Base-by-base conservation (phyloP, 2,797 vertebrate genomes). In the Sciurus carolinensis region DNA sequence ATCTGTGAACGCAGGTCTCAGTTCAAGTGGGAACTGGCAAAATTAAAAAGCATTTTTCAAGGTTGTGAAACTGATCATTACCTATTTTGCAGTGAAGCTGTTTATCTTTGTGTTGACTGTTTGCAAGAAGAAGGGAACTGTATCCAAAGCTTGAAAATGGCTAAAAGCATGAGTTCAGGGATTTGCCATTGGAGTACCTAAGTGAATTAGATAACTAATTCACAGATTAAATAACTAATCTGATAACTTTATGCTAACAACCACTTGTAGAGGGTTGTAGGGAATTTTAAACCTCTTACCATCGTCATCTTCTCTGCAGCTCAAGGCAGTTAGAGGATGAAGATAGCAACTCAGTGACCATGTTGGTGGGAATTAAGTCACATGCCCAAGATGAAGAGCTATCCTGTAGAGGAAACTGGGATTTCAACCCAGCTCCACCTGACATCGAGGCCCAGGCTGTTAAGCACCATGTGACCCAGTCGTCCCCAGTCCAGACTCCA, bases 111-210 rank as follows among this genome's bases (percentile, higher is more conserved):
- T 71, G 28, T 69, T 76, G 57, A 26, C 24, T 79, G 79, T 75
- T 91, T 67, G 3, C 47, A 52, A 50, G 4, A 80, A 95, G 30
- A 8, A 72, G 1, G 12, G 12, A 44, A 62, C 73, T n/a, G 36
- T 66, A 90, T 73, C 54, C n/a, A 75, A 79, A 69, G 2, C 36
- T 75, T 64, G 22, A 86, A 62, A 97, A 76, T n/a, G 28, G 4
- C 42, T 73, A 13, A 94, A 96, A 39, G 26, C 3, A 52, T 84
- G 42, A 87, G 1, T 82, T 83, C 30, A 83, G 66, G 33, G 44
- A 33, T 77, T 94, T 97, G 6, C 42, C 59, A n/a, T 26, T 57
- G 67, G 94, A 96, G 67, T 13, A 76, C 26, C 64, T 69, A 92
- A 73, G 50, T 30, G 90, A 72, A 87, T 86, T 96, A 75, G 59